These are phyloP conservation scores for Enhydra lutris DNA, from an alignment of 2,113 vertebrate genomes.

Conservation along the genomic window DNA sequence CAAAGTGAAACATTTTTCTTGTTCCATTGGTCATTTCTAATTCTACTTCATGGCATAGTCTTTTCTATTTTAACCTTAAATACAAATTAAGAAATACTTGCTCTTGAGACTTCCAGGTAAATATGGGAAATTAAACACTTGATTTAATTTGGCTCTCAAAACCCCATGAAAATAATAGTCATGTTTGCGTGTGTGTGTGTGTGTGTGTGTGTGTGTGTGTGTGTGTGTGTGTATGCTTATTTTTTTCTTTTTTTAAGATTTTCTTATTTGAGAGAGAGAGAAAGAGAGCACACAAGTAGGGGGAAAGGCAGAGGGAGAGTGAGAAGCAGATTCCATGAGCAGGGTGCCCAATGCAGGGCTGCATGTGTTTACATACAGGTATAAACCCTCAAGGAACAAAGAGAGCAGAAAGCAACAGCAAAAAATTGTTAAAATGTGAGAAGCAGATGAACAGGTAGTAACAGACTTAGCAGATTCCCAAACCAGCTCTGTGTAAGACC, in stretches of 20 bases:
- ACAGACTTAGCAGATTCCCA: background rate
- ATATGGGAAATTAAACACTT: constrained; percentile 27
- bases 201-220: too few relatives aligned
- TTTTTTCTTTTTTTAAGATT: background rate
- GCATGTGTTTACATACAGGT: background rate
- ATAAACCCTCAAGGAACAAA: background rate
- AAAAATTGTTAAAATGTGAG: background rate
- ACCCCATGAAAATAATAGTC: background rate
- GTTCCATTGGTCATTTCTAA: background rate
- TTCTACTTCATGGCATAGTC: background rate
- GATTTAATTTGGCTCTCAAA: background rate
- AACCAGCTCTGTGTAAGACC: background rate
- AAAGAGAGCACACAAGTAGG: background rate
- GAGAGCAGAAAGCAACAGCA: background rate
- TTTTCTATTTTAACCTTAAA: constrained; percentile 34
- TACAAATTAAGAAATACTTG: constrained; percentile 11
- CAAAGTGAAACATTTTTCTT: background rate
- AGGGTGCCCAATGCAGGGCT: background rate
- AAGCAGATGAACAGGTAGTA: background rate
- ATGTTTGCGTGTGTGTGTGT: too few relatives aligned
- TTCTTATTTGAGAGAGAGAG: background rate
- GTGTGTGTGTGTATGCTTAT: too few relatives aligned
- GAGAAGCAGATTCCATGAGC: background rate
- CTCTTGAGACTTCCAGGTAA: constrained; percentile 1
- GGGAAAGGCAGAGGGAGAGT: background rate